A percentile compares a stretch with the other conserved stretches of the same genome.
Evolutionary conservation across 35 echinoderm and acorn worm species (phyloP).

Genomic region (Stichopus chloronotus): DNA sequence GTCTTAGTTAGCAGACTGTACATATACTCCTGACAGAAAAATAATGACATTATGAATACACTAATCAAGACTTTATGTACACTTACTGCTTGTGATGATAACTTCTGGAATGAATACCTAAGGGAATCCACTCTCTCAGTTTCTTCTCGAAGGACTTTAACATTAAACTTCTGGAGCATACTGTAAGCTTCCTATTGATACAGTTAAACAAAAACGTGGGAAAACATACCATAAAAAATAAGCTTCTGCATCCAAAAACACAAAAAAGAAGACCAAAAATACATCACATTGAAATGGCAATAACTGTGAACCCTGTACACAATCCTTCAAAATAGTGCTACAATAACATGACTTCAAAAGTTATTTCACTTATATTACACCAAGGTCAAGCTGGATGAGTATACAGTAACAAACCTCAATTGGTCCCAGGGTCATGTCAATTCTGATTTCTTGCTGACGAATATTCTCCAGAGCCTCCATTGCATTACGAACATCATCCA

Average conservation of each 20-base stretch:
- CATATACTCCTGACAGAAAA: too few species aligned
- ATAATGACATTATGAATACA: background rate
- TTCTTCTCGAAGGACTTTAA: constrained; percentile 85
- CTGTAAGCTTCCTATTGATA: constrained; percentile 83
- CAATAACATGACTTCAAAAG: background rate
- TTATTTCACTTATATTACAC: background rate
- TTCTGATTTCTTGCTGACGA: constrained; percentile 87
- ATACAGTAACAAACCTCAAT: constrained; percentile 72
- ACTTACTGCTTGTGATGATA: constrained; percentile 87
- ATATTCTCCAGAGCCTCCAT: constrained; percentile 88
- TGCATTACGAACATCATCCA: constrained; percentile 92
- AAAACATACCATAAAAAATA: background rate
- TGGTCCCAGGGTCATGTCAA: constrained; percentile 98
- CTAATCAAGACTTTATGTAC: background rate
- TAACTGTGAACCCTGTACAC: background rate
- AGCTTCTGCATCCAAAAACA: too few species aligned
- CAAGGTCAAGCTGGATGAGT: background rate
- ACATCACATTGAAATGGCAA: background rate
- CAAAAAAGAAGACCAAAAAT: too few species aligned
- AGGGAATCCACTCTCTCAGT: constrained; percentile 88
- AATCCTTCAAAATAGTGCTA: background rate
- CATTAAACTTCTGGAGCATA: constrained; percentile 98
- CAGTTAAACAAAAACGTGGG: background rate
- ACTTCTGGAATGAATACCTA: constrained; percentile 94
- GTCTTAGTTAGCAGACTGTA: too few species aligned